Evolutionary conservation across 2,113 vertebrate genomes (phyloP), one percentile per base, ranked within the genome.

Genomic region (Symphodus melops): DNA sequence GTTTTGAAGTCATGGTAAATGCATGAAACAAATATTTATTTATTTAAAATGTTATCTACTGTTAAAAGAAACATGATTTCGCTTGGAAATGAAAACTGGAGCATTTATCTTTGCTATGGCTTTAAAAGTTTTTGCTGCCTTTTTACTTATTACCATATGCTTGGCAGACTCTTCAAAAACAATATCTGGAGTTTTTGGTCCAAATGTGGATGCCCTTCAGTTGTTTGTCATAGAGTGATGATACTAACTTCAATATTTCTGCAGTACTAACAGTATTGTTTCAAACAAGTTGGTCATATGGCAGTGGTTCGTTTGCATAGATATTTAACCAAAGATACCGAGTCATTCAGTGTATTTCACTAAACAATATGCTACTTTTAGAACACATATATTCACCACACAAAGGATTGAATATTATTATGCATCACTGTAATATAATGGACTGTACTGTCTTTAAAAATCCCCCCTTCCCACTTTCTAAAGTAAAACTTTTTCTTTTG

Each of bases 241-340:
- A 42, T 65, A 55, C 13, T 9, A 70, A 59, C 4, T 39, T 12
- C 51, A 60, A 28, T 59, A 37, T 52, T 9, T 33, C 37, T 9
- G 8, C 25, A 56, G 56, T 58, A 60, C 19, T 49, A 79, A 83
- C n/a, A 9, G 11, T 49, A 20, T 49, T 62, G 46, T 70, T 60
- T 48, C 23, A 23, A 56, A 8, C 7, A 54, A 10, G 17, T 78
- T 36, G 49, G 41, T 67, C 41, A 63, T 13, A 23, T 71, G 46
- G 49, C 4, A 73, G 11, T n/a, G 56, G 62, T n/a, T 36, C 69
- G 44, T 70, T 75, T 62, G 23, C 54, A 72, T 55, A 64, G 33
- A 54, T 36, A 36, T 72, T 62, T 69, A 53, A 86, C 81, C 81
- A 87, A 83, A 77, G 68, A 89, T 83, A 60, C 67, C 59, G 81